These are phyloP conservation scores for Drosophila macrothrix DNA, from an alignment of 2,888 invertebrate genomes.

Conservation along the genomic window DNA sequence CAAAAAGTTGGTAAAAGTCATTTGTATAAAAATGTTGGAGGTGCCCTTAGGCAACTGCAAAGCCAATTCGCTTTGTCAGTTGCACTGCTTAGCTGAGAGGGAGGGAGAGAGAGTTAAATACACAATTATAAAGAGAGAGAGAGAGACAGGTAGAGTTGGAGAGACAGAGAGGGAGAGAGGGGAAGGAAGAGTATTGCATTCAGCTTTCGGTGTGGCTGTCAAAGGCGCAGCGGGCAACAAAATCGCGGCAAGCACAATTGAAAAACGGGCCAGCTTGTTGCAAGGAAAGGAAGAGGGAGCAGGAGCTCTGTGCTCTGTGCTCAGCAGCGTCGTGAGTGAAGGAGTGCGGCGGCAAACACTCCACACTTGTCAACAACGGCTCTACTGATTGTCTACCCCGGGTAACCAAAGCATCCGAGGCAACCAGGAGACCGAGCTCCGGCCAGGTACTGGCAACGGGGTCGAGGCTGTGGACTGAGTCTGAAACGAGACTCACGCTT, in stretches of 20 bases:
- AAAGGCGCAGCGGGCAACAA: slow-evolving; percentile 72
- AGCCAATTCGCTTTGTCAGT: slow-evolving; percentile 20
- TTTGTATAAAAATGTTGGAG: slow-evolving; percentile 17
- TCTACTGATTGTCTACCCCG: slow-evolving; percentile 63
- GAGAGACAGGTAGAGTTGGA: not conserved
- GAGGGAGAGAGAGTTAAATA: not conserved
- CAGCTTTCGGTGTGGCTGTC: slow-evolving; percentile 61
- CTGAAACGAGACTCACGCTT: slow-evolving; percentile 72
- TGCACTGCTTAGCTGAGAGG: not conserved
- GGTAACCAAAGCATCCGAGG: slow-evolving; percentile 20
- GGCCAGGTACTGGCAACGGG: slow-evolving; percentile 23
- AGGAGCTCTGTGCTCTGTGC: slow-evolving; percentile 1
- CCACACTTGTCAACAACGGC: slow-evolving; percentile 79
- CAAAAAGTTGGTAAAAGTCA: slow-evolving; percentile 13
- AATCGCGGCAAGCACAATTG: slow-evolving; percentile 76
- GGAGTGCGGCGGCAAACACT: slow-evolving; percentile 80
- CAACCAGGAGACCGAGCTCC: slow-evolving; percentile 4
- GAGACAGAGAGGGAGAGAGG: not conserved
- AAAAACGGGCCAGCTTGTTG: slow-evolving; percentile 55
- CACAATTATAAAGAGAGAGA: not conserved
- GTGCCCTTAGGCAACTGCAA: slow-evolving; percentile 12
- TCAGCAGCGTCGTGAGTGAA: slow-evolving; percentile 64
- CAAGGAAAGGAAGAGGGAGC: not conserved
- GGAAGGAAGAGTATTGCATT: slow-evolving; percentile 10
- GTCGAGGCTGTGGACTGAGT: slow-evolving; percentile 28